These are phyloP conservation scores for Trichomycterus rosablanca DNA, from an alignment of 2,113 vertebrate species.

Conservation along the genomic window DNA sequence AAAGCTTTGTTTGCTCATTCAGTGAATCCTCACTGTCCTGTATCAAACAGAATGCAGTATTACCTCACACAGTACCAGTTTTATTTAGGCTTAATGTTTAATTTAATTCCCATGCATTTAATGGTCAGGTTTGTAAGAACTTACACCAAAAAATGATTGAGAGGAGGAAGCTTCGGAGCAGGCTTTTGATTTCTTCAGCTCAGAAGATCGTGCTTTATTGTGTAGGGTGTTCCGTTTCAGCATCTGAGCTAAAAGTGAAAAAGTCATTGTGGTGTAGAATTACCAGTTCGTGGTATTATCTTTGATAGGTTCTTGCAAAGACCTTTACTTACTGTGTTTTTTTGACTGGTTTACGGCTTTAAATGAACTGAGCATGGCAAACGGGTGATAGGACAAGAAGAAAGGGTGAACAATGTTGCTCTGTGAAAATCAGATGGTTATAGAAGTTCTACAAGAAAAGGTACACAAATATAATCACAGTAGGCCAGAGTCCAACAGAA, in stretches of 20 bases:
- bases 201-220: constrained; percentile 22
- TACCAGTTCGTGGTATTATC: no score
- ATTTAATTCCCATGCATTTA: no score
- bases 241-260: constrained; percentile 48
- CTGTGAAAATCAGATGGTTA: constrained; percentile 38
- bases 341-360: constrained; percentile 67
- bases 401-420: constrained; percentile 62
- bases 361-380: constrained; percentile 78
- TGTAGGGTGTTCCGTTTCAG: constrained; percentile 58
- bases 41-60: constrained; percentile 6
- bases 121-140: constrained; percentile 26
- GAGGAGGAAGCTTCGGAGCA: constrained; percentile 46
- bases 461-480: neutral
- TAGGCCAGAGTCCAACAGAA: no score
- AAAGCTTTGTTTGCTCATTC: constrained; percentile 40
- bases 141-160: constrained; percentile 56
- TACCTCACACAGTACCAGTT: constrained; percentile 22
- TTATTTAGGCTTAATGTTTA: no score
- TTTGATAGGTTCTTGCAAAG: neutral
- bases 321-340: constrained; percentile 72
- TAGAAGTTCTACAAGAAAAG: neutral
- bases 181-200: neutral
- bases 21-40: constrained; percentile 52
- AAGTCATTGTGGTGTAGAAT: neutral
- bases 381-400: constrained; percentile 75